These are phyloP conservation scores for Calameuta idolon DNA, from an alignment of 2,888 invertebrate genomes.

Conservation along the genomic window DNA sequence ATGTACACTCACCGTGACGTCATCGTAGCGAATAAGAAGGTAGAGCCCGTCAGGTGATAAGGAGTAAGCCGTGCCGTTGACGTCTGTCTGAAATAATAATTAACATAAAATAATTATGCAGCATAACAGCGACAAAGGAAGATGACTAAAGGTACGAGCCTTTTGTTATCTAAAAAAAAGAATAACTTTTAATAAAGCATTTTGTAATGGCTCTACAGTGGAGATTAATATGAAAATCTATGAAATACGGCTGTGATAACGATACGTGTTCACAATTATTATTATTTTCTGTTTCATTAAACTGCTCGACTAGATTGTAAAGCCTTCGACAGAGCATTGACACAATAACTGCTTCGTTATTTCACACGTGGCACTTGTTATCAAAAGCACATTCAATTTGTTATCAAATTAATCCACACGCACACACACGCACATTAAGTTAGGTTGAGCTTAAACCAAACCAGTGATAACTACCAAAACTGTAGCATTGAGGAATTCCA, in stretches of 20 bases:
- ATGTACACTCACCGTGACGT: constrained; percentile 45
- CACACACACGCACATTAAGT: background rate
- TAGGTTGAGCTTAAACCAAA: background rate
- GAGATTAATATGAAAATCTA: background rate
- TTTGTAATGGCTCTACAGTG: background rate
- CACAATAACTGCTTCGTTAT: background rate
- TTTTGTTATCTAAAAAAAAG: background rate
- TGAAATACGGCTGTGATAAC: background rate
- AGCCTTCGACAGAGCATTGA: background rate
- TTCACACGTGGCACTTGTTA: background rate
- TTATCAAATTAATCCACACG: background rate
- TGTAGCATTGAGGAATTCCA: constrained; percentile 33
- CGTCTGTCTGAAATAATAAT: constrained; percentile 29
- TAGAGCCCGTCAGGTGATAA: constrained; percentile 57
- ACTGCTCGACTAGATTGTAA: background rate
- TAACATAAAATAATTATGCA: background rate
- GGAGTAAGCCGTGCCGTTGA: constrained; percentile 29
- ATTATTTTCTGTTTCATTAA: background rate
- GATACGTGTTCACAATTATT: background rate
- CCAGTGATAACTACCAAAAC: constrained; percentile 33
- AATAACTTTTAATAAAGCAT: background rate
- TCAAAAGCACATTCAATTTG: background rate
- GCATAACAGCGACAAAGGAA: background rate
- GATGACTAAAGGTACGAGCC: background rate
- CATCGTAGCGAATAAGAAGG: constrained; percentile 54